phyloP scores from a whole-genome alignment of 2,888 invertebrate genomes.

The Eilema sororculum region DNA sequence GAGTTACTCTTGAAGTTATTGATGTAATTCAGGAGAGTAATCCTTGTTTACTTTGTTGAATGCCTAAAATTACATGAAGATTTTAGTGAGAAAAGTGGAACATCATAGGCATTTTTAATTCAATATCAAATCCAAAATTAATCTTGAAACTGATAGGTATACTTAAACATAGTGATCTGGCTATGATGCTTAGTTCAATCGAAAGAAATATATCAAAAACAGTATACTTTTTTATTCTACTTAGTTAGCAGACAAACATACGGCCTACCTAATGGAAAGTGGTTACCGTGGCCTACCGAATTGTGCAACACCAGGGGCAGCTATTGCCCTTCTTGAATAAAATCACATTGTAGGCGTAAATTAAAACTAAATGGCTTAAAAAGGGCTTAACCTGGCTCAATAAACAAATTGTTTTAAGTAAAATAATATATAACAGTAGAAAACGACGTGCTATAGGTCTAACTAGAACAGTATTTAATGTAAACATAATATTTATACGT shows the following conservation, averaged over 20 bases:
- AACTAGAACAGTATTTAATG: background rate
- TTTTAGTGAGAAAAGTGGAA: background rate
- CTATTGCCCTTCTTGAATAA: too few species aligned
- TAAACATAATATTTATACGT: background rate
- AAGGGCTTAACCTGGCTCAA: too few species aligned
- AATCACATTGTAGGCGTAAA: too few species aligned
- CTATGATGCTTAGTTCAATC: too few species aligned
- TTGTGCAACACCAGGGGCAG: too few species aligned
- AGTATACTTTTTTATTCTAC: too few species aligned
- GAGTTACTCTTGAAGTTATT: background rate
- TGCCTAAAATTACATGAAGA: background rate
- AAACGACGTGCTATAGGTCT: background rate
- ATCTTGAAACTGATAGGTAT: background rate
- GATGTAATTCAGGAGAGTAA: background rate
- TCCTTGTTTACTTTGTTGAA: background rate
- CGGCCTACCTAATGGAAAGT: too few species aligned
- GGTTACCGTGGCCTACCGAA: too few species aligned
- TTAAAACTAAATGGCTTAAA: too few species aligned
- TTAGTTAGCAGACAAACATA: too few species aligned
- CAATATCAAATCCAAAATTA: background rate
- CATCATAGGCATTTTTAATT: background rate
- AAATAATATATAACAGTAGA: background rate
- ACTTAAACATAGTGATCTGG: too few species aligned
- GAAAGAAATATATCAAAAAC: too few species aligned
- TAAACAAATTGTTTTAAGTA: background rate